A percentile compares a stretch with the other conserved stretches of the same genome.
These are phyloP conservation scores for Acromyrmex echinatior DNA, from an alignment of 1,140 invertebrate species.

Conservation along the genomic window DNA sequence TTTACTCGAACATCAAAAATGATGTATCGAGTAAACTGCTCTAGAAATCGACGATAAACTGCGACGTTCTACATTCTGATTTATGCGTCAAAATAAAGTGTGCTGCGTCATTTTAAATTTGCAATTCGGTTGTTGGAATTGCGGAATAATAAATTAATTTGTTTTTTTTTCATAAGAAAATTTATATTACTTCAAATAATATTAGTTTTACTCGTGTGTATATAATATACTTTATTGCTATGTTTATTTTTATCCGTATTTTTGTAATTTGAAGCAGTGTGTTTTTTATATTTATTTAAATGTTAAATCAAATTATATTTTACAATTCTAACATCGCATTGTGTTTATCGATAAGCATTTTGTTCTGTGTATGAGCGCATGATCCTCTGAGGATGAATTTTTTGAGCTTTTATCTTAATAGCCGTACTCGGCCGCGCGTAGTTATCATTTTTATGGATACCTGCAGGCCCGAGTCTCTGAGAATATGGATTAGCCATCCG, in stretches of 20 bases:
- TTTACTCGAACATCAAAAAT: slow-evolving; percentile 43
- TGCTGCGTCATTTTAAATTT: slow-evolving; percentile 13
- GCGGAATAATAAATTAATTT: background rate
- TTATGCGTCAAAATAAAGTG: slow-evolving; percentile 18
- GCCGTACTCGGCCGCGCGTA: slow-evolving; percentile 46
- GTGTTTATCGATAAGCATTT: slow-evolving; percentile 18
- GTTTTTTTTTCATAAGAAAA: background rate
- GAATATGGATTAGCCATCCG: slow-evolving; percentile 89
- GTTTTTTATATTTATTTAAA: background rate
- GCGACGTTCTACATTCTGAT: slow-evolving; percentile 6
- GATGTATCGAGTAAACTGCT: slow-evolving; percentile 39
- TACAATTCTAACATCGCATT: slow-evolving; percentile 6
- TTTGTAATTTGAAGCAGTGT: background rate
- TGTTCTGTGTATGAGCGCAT: background rate
- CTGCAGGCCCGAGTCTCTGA: slow-evolving; percentile 87
- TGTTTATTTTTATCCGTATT: background rate
- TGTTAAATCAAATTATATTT: slow-evolving; percentile 6
- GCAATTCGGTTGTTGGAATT: background rate
- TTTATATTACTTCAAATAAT: background rate
- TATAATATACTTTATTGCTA: background rate
- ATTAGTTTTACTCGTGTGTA: background rate
- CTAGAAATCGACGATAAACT: slow-evolving; percentile 26
- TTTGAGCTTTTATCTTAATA: slow-evolving; percentile 59
- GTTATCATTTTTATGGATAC: slow-evolving; percentile 75
- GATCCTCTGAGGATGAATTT: slow-evolving; percentile 21